A percentile compares a stretch with the other conserved stretches of the same genome.
Conservation (phyloP, 2,888 invertebrate genomes). For the Gryllus longicercus region DNA sequence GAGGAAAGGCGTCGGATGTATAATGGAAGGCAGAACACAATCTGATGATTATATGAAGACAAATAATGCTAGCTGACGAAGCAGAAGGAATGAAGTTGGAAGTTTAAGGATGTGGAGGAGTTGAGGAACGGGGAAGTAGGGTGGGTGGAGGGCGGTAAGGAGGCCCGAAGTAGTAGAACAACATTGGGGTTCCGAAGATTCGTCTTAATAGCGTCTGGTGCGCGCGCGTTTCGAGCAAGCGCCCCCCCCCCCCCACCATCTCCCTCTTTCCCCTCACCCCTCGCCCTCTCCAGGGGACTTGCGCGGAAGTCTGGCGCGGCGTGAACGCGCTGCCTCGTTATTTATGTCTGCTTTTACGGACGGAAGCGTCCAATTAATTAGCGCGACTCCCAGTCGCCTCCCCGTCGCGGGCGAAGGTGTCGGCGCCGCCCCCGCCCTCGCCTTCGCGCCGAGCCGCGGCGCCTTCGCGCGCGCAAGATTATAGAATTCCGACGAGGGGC, state of each 20-base stretch:
- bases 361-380: neutral
- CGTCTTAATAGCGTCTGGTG: conserved; percentile 8
- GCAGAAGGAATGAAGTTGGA: conserved; percentile 18
- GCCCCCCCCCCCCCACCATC: too few relatives aligned
- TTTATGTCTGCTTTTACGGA: conserved; percentile 10
- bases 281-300: neutral
- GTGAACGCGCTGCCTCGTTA: neutral
- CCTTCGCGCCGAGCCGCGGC: neutral
- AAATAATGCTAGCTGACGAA: conserved; percentile 18
- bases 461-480: too few relatives aligned
- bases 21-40: conserved; percentile 17
- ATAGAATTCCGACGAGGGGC: too few relatives aligned
- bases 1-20: neutral
- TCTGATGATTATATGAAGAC: conserved; percentile 18
- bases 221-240: neutral
- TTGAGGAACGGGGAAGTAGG: neutral
- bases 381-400: neutral
- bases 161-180: too few relatives aligned
- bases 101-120: neutral
- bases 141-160: too few relatives aligned
- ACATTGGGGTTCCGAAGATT: neutral
- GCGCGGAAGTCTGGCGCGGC: neutral
- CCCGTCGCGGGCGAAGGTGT: neutral
- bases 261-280: neutral
- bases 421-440: neutral